Evolutionary conservation across 2,797 vertebrate species (phyloP).

Genomic region (Champsocephalus gunnari): DNA sequence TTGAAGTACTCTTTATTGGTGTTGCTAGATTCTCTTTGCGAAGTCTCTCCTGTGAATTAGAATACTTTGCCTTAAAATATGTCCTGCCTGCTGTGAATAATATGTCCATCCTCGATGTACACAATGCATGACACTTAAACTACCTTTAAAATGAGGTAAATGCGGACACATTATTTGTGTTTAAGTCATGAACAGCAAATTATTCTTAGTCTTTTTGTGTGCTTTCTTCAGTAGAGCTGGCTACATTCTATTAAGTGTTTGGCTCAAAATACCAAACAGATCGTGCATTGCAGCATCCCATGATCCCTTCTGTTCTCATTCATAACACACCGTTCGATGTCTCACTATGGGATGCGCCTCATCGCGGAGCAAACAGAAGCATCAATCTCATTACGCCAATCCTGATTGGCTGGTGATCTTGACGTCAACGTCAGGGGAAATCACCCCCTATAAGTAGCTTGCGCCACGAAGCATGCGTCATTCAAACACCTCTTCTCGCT

Average conservation of each 20-base stretch:
- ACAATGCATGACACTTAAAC: conserved; percentile 8
- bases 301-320: no score
- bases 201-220: conserved; percentile 6
- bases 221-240: not conserved
- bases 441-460: no score
- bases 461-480: no score
- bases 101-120: conserved; percentile 6
- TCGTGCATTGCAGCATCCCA: no score
- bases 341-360: no score
- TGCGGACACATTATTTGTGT: not conserved
- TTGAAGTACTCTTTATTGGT: conserved; percentile 17
- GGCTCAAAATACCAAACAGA: no score
- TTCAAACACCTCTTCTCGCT: no score
- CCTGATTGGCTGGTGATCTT: no score
- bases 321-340: no score
- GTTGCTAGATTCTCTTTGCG: not conserved
- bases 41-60: not conserved
- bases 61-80: conserved; percentile 18
- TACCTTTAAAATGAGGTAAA: not conserved
- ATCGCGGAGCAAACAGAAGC: no score
- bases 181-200: not conserved
- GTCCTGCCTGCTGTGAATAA: conserved; percentile 4
- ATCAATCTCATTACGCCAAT: no score
- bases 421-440: no score
- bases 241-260: not conserved